A percentile compares a stretch with the other conserved stretches of the same genome.
These are phyloP conservation scores for Pseudolaguvia tuberculata DNA, from an alignment of 2,113 vertebrate species.

Conservation along the genomic window DNA sequence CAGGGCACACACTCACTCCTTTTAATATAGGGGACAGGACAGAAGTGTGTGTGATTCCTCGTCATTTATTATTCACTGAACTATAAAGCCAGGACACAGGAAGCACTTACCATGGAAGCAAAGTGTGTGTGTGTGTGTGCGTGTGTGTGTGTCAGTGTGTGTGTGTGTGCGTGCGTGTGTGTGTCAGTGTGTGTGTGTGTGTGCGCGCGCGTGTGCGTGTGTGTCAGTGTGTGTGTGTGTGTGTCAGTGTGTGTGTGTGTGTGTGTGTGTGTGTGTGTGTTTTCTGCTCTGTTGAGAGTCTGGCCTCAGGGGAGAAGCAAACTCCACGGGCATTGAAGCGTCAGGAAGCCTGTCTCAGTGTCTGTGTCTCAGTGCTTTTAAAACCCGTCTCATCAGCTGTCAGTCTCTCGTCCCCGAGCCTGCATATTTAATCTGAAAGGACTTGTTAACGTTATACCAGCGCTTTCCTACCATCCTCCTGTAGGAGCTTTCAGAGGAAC, in stretches of 20 bases:
- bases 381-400: constrained; percentile 31
- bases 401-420: constrained; percentile 25
- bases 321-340: constrained; percentile 10
- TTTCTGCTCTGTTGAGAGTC: constrained; percentile 13
- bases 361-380: constrained; percentile 20
- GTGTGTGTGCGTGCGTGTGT: no score
- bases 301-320: constrained; percentile 29
- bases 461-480: not conserved
- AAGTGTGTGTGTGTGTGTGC: constrained; percentile 8
- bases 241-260: no score
- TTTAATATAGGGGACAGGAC: constrained; percentile 19
- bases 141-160: constrained; percentile 12
- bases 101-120: constrained; percentile 47
- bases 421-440: constrained; percentile 8
- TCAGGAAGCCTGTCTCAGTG: constrained; percentile 14
- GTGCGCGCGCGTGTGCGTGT: constrained; percentile 23
- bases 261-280: not conserved
- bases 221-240: no score
- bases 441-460: not conserved
- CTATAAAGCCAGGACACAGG: constrained; percentile 46
- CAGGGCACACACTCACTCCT: no score
- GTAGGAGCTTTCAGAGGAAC: constrained; percentile 22
- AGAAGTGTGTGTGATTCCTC: constrained; percentile 45
- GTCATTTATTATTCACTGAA: constrained; percentile 66
- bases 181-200: not conserved